Evolutionary conservation across 37 sponge, comb jelly and placozoan species (phyloP).

Genomic region (Dysidea cf. avara): DNA sequence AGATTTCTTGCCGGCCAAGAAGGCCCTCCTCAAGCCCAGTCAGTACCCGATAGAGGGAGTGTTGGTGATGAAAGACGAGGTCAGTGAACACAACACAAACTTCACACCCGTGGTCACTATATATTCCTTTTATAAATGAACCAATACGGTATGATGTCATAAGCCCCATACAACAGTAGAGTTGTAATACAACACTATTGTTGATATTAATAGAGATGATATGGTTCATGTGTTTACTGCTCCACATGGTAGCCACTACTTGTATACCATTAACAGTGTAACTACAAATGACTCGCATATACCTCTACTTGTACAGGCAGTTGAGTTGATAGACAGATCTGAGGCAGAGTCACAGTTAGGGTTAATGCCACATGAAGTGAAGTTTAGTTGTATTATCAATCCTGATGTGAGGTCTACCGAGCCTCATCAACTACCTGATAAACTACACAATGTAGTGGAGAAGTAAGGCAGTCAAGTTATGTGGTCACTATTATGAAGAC

Average conservation of each 20-base stretch:
- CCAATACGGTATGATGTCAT: background rate
- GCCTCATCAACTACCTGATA: constrained; percentile 13
- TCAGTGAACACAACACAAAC: background rate
- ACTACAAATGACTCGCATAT: too few relatives aligned
- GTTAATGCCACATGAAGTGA: constrained; percentile 38
- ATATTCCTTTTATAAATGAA: constrained; percentile 22
- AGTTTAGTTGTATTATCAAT: constrained; percentile 36
- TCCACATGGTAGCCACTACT: too few relatives aligned
- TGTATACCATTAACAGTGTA: too few relatives aligned
- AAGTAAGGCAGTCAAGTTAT: constrained; percentile 44
- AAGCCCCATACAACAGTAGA: too few relatives aligned
- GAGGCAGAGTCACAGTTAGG: constrained; percentile 59
- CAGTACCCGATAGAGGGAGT: constrained; percentile 42
- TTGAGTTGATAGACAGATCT: constrained; percentile 42
- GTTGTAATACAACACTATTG: too few relatives aligned
- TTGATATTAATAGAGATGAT: too few relatives aligned
- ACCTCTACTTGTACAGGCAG: too few relatives aligned
- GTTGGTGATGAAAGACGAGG: constrained; percentile 60
- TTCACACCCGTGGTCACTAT: too few relatives aligned
- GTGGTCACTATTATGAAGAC: constrained; percentile 8
- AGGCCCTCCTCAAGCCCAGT: constrained; percentile 21
- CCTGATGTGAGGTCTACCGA: constrained; percentile 36
- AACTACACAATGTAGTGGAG: constrained; percentile 1
- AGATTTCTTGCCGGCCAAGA: constrained; percentile 47
- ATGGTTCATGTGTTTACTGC: too few relatives aligned